Evolutionary conservation across 2,888 invertebrate genomes (phyloP), one percentile per base, ranked within the genome.

Genomic region (Netelia virgata): DNA sequence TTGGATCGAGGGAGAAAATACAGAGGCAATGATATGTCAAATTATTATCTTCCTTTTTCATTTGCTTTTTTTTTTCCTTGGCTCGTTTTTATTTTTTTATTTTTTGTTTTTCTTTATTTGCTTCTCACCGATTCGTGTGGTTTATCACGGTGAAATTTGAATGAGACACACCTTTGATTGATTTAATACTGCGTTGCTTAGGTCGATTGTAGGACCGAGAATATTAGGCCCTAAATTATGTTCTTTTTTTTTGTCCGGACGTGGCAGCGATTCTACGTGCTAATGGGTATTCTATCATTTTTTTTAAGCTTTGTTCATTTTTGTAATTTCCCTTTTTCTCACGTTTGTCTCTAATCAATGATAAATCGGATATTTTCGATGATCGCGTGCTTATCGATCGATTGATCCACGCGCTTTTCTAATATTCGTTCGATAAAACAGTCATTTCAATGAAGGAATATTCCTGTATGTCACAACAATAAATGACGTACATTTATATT

Each of bases 11-110:
- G 78, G 69, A 84, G 41, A 78, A 78, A 84, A 74, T 84, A 82
- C 70, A 77, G 70, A 72, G 73, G 73, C 81, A 82, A 84, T 84
- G 84, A 84, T 84, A 84, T 84, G 84, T 84, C 28, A 84, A 82
- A 84, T 84, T 84, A 82, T 84, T 84, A 73, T 80, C 73, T 59
- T 73, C 59, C 55, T 36, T 73, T 50, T 14, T 16, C 36, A 57
- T 57, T 70, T 55, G 23, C 47, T 64, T 47, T n/a, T 69, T 41
- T 36, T 53, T 47, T n/a, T 69, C 18, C 18, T 53, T 20, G 1
- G 10, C 28, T 10, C 28, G 61, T 61, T 36, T 36, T 6, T 36
- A 6, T 36, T 36, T 6, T 36, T 36, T 36, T 36, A 36, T 8
- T 16, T 50, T 57, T 70, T 69, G 16, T 55, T 64, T 43, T n/a